These are phyloP conservation scores for Hemistola chrysoprasaria DNA, from an alignment of 2,888 invertebrate genomes.

Conservation along the genomic window DNA sequence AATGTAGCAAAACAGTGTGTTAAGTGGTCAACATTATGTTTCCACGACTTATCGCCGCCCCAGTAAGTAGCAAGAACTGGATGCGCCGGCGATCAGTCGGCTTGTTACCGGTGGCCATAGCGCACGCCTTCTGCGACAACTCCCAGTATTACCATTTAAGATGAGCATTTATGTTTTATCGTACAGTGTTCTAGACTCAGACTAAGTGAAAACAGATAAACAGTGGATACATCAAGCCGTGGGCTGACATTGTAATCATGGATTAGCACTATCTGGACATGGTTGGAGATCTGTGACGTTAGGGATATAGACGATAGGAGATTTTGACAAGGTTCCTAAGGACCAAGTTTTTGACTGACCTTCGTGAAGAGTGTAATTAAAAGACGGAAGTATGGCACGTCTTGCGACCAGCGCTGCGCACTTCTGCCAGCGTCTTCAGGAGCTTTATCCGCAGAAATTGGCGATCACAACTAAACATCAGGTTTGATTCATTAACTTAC, in stretches of 20 bases:
- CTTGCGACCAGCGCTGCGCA: constrained; percentile 66
- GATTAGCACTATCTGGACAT: constrained; percentile 41
- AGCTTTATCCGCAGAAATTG: constrained; percentile 66
- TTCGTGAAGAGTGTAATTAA: no score
- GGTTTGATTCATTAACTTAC: constrained; percentile 35
- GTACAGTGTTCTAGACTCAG: no score
- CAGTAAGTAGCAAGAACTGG: background rate
- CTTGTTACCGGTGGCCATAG: constrained; percentile 22
- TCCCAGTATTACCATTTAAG: background rate
- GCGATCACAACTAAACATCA: constrained; percentile 49
- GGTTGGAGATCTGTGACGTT: constrained; percentile 24
- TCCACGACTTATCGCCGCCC: constrained; percentile 14
- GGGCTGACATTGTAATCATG: constrained; percentile 26
- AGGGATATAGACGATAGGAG: constrained; percentile 6
- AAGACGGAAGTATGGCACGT: constrained; percentile 53
- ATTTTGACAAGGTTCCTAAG: background rate
- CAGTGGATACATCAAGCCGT: constrained; percentile 18
- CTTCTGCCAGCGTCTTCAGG: constrained; percentile 69
- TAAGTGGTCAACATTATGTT: constrained; percentile 13
- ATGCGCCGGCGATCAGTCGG: constrained; percentile 29
- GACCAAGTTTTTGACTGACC: constrained; percentile 3
- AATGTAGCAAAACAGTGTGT: constrained; percentile 11
- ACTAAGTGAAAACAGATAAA: constrained; percentile 14
- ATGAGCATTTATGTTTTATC: no score
- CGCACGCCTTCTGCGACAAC: constrained; percentile 31